A percentile compares a stretch with the other conserved stretches of the same genome.
Conservation (phyloP, 2,797 vertebrate species). For the Oceanodroma leucorhoa region DNA sequence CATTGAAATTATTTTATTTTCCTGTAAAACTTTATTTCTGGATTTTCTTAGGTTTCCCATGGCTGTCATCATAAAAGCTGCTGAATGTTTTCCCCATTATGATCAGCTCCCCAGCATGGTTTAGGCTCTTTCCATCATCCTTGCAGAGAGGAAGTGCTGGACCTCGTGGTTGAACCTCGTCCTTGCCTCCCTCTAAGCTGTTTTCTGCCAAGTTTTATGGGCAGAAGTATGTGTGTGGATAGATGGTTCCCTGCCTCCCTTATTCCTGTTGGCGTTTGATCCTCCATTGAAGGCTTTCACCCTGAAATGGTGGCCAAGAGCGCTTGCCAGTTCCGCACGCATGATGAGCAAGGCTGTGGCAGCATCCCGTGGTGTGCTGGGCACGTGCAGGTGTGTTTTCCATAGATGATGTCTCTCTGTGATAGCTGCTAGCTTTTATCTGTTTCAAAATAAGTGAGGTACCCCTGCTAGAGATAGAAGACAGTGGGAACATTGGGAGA, state of each 20-base stretch:
- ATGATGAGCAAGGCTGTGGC: not conserved
- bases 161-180: not conserved
- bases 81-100: not conserved
- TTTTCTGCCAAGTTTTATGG: not conserved
- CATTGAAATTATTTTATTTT: not conserved
- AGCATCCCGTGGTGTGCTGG: rapidly evolving
- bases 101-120: not conserved
- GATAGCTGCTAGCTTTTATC: not conserved
- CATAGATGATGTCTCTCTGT: not conserved
- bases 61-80: not conserved
- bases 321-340: rapidly evolving
- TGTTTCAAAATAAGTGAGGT: not conserved
- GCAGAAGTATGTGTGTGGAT: not conserved
- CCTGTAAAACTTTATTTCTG: not conserved
- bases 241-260: not conserved
- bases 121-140: not conserved
- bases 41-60: not conserved
- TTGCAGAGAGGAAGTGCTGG: rapidly evolving
- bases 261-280: not conserved
- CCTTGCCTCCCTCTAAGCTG: not conserved
- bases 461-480: not conserved
- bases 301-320: not conserved
- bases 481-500: not conserved
- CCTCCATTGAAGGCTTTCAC: not conserved
- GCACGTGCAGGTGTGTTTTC: not conserved